A percentile compares a stretch with the other conserved stretches of the same genome.
Conservation (phyloP, 2,797 vertebrate genomes). For the Acanthurus tractus region DNA sequence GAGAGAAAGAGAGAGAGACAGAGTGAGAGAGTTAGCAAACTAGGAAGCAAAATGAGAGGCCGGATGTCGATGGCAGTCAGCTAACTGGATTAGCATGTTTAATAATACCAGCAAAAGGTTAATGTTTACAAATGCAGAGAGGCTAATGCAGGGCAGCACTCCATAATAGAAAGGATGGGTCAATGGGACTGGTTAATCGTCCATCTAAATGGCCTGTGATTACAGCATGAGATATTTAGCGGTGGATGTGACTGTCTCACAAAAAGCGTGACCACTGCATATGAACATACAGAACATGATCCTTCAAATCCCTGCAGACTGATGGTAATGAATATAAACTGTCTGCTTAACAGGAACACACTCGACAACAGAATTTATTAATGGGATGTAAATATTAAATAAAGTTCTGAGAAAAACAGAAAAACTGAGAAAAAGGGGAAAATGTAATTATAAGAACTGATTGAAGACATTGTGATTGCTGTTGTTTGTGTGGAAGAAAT, state of each 20-base stretch:
- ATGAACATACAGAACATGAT: background rate
- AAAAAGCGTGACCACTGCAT: constrained; percentile 11
- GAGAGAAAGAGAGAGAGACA: constrained; percentile 6
- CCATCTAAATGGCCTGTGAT: constrained; percentile 63
- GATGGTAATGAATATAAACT: background rate
- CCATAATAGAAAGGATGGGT: constrained; percentile 56
- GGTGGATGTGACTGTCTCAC: constrained; percentile 38
- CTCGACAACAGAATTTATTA: background rate
- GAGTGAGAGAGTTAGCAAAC: constrained; percentile 31
- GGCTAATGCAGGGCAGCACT: constrained; percentile 65
- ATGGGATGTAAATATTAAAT: background rate
- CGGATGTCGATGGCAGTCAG: constrained; percentile 48
- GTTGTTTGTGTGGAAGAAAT: constrained; percentile 5
- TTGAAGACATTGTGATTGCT: background rate
- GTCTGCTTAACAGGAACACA: background rate
- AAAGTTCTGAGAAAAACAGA: background rate
- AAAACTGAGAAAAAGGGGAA: background rate
- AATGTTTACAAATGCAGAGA: constrained; percentile 70
- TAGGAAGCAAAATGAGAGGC: constrained; percentile 52
- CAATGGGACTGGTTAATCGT: constrained; percentile 62
- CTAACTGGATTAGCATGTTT: constrained; percentile 76
- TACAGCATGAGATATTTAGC: constrained; percentile 38
- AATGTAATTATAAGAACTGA: background rate
- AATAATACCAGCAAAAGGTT: constrained; percentile 73
- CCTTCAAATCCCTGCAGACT: constrained; percentile 7